Percentiles rank a stretch among this genome's conserved stretches.
Conservation (phyloP, 2,797 vertebrate species). For the Myioborus miniatus region DNA sequence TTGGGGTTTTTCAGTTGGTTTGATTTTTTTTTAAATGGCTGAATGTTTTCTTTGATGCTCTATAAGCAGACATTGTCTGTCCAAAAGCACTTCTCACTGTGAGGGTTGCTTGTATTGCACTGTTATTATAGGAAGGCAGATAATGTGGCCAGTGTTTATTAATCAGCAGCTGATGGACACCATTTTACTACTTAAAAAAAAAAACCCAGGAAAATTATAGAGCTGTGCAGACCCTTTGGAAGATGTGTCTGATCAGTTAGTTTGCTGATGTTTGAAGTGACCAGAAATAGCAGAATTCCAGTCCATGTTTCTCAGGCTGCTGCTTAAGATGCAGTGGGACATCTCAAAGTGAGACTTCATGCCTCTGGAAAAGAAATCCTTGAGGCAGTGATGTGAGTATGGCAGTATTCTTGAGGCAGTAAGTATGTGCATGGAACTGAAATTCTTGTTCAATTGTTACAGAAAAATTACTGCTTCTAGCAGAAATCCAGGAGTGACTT, state of each 20-base stretch:
- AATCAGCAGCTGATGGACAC: neutral
- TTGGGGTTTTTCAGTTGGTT: neutral
- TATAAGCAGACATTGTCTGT: neutral
- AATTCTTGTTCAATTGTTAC: neutral
- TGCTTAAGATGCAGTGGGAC: neutral
- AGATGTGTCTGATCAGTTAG: neutral
- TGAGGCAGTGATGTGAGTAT: neutral
- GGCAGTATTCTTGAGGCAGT: neutral
- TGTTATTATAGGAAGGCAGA: neutral
- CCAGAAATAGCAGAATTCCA: neutral
- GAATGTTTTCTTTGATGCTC: slow-evolving; percentile 8
- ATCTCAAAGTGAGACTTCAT: neutral
- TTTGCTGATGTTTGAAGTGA: neutral
- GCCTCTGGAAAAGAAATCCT: neutral
- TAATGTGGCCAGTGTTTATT: neutral
- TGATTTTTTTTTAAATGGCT: neutral
- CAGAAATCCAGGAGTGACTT: neutral
- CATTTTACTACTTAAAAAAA: neutral
- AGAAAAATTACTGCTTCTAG: neutral
- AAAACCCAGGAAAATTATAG: neutral
- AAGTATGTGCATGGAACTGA: neutral
- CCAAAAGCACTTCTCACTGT: neutral
- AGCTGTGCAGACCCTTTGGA: neutral
- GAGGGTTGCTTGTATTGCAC: neutral
- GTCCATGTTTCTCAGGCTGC: rapidly evolving